Percentiles rank a stretch among this genome's conserved stretches.
Conservation (phyloP, 2,888 invertebrate species). For the Orthosia cruda region DNA sequence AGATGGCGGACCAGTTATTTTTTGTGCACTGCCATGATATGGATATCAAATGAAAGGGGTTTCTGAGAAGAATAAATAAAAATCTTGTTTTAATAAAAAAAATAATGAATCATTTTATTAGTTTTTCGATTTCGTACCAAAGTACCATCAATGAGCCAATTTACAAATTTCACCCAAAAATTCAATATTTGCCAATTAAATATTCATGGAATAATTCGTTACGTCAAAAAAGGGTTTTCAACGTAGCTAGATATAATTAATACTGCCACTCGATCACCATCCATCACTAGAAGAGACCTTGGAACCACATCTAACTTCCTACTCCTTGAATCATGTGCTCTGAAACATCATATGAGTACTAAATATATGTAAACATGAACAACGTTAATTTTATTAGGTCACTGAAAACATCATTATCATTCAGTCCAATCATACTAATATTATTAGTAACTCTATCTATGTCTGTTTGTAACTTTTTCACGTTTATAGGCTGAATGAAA, state of each 20-base stretch:
- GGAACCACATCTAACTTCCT: constrained; percentile 31
- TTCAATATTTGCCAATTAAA: constrained; percentile 24
- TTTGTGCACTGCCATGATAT: too few species aligned
- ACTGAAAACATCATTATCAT: not conserved
- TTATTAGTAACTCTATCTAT: too few species aligned
- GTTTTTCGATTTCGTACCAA: too few species aligned
- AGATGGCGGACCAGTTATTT: too few species aligned
- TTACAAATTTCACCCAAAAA: not conserved
- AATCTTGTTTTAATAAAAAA: too few species aligned
- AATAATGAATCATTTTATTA: too few species aligned
- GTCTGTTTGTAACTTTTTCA: too few species aligned
- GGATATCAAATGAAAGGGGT: too few species aligned
- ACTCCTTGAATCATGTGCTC: constrained; percentile 37
- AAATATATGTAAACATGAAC: constrained; percentile 12
- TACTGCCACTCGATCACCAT: constrained; percentile 52
- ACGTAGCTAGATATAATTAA: constrained; percentile 39
- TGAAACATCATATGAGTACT: constrained; percentile 13
- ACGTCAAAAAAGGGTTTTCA: constrained; percentile 44
- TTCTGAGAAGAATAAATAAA: too few species aligned
- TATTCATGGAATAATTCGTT: constrained; percentile 9
- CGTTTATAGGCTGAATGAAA: too few species aligned
- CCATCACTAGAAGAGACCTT: constrained; percentile 52
- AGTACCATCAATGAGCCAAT: not conserved
- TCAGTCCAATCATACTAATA: too few species aligned
- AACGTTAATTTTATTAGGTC: not conserved